Evolutionary conservation across 2,113 vertebrate species (phyloP).

Genomic region (Vidua macroura): DNA sequence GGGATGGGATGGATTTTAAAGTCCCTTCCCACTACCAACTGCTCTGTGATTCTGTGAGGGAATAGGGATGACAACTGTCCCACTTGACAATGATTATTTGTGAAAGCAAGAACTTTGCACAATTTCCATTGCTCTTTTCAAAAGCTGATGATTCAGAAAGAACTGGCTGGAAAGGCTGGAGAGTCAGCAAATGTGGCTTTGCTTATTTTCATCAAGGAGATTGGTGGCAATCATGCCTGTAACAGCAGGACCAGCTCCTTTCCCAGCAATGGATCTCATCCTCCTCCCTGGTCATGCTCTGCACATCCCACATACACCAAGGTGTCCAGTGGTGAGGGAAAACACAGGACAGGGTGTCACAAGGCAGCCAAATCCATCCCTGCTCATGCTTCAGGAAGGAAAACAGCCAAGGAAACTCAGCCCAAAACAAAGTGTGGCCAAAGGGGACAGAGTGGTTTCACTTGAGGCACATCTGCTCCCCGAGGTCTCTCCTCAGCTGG

Average conservation of each 20-base stretch:
- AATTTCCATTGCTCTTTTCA: neutral
- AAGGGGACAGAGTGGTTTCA: neutral
- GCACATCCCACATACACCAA: neutral
- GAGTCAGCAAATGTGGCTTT: constrained; percentile 5
- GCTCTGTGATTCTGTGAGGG: neutral
- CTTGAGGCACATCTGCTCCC: neutral
- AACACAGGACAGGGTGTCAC: neutral
- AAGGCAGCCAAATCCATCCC: neutral
- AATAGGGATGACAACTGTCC: neutral
- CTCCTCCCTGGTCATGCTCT: neutral
- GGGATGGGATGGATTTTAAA: neutral
- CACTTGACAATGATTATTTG: neutral
- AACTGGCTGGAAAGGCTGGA: neutral
- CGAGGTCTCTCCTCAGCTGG: neutral
- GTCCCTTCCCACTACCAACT: neutral
- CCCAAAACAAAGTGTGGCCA: accelerated
- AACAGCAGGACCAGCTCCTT: neutral
- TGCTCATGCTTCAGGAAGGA: neutral
- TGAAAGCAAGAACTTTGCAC: neutral
- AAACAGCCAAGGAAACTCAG: neutral
- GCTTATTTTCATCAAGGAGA: constrained; percentile 4
- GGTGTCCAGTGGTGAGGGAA: neutral
- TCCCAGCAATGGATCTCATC: neutral
- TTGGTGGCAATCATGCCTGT: neutral
- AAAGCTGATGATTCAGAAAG: neutral